A percentile compares a stretch with the other conserved stretches of the same genome.
These are phyloP conservation scores for Gopherus evgoodei DNA, from an alignment of 2,113 vertebrate species.

Conservation along the genomic window DNA sequence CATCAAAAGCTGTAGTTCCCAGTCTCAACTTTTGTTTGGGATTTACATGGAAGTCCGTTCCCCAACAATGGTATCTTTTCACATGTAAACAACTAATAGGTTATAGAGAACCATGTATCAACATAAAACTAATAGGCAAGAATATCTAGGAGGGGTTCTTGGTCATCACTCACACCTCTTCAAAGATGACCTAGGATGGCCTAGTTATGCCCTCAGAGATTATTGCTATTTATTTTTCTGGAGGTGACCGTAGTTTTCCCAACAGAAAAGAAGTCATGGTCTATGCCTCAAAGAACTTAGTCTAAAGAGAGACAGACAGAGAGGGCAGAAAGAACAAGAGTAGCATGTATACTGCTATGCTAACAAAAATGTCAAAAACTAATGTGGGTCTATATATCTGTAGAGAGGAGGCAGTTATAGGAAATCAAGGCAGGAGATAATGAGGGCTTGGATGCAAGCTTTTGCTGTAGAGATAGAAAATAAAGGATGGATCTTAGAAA, in stretches of 20 bases:
- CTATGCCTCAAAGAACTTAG: background rate
- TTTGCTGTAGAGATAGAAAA: background rate
- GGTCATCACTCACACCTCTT: slow-evolving; percentile 73
- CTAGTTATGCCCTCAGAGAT: slow-evolving; percentile 10
- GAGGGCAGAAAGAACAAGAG: background rate
- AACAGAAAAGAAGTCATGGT: background rate
- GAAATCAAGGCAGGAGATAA: background rate
- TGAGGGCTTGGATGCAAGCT: background rate
- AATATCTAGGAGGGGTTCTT: slow-evolving; percentile 60
- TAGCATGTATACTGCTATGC: background rate
- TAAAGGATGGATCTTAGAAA: background rate
- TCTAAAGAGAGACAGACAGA: background rate
- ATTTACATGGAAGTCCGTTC: slow-evolving; percentile 50
- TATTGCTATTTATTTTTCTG: slow-evolving; percentile 20
- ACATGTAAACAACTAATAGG: slow-evolving; percentile 70
- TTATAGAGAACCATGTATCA: slow-evolving; percentile 56
- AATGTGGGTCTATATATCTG: background rate
- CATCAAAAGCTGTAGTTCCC: slow-evolving; percentile 57
- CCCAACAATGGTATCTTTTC: slow-evolving; percentile 67
- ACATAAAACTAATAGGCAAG: slow-evolving; percentile 70
- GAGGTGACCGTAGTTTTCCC: background rate
- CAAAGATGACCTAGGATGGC: slow-evolving; percentile 26
- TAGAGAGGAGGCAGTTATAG: background rate
- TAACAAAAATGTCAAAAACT: background rate
- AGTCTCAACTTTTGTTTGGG: slow-evolving; percentile 46